Evolutionary conservation across 2,888 invertebrate species (phyloP), one percentile per base, ranked within the genome.

Genomic region (Hyles lineata): DNA sequence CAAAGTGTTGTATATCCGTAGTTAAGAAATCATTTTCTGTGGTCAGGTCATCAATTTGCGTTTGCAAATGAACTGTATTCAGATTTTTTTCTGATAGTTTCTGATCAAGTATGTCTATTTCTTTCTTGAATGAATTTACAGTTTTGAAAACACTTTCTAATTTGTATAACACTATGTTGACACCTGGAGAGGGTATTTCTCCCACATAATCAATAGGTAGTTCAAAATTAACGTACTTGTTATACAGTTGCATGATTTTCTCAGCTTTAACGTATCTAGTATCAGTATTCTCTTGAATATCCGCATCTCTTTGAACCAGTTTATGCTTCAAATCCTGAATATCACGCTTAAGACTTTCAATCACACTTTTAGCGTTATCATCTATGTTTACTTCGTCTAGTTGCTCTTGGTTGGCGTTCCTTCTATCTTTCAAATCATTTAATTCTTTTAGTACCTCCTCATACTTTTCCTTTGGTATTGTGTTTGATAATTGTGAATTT

Each of bases 91-190:
- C 95, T 0, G 95, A 92, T n/a, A 96, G 76, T 86, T 95, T 95
- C 72, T 95, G 95, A 81, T 96, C 95, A 70, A 96, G 87, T 5
- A 84, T 79, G 76, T 96, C 96, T n/a, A 96, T 92, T 81, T 96
- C 95, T 82, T 92, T 95, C 87, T 96, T 95, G 75, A 95, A 95
- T 21, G 96, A 95, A 75, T 94, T 90, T 0, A 96, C 83, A 23
- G 95, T 90, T 85, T 95, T 96, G 74, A 96, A 95, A 61, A 89
- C 92, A 76, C 90, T 91, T 87, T 96, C 95, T 71, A 96, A 84
- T 89, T 95, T 95, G 74, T 86, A 89, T 35, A 92, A 77, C 1
- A 91, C 85, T 74, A 90, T 82, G 76, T 90, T 92, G 76, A 92
- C 92, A 69, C 88, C 86, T 7, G 89, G 84, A 21, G 92, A 86